Base-by-base conservation (phyloP, 1,140 invertebrate species). In the Solen grandis region DNA sequence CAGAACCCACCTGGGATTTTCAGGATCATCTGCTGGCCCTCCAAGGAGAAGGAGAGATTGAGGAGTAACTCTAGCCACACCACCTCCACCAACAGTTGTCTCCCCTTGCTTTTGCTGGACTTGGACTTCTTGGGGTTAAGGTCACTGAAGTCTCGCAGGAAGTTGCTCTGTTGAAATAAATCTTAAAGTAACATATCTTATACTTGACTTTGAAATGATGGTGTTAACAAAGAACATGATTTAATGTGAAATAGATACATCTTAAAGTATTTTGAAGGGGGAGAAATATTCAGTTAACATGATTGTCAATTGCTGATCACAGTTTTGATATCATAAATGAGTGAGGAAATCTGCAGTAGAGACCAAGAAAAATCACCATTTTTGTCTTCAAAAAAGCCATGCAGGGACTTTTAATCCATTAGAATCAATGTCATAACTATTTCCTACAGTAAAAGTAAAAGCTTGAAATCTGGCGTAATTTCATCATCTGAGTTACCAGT, bases 21-120 rank as follows among this genome's bases (percentile, higher is more conserved):
- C 0, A 91, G 85, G 25, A 92, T 90, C 83, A 91, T 89, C 59
- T 91, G 89, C 69, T 92, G 91, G 19, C 91, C 91, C 62, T 92
- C 91, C n/a, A 84, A 81, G 55, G 89, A 89, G 65, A 92, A 92
- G 33, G 90, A 91, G 0, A 92, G 74, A 69, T 88, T 89, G 1
- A 88, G 70, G 10, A 91, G 74, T 38, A 92, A 78, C 55, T 91
- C 86, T 54, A 91, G 81, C 91, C 91, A 91, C 38, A 87, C 69
- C 2, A 78, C 63, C 55, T 92, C 90, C 41, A 73, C 31, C 36
- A 88, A n/a, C 33, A 73, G 69, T 38, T 87, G 82, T 38, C 69
- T 69, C n/a, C 63, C 76, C 68, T 86, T 87, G 14, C 54, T 60
- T 57, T 88, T 86, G 1, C 22, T 60, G 59, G 84, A 85, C 78